Base-by-base conservation (phyloP, 23 tunicate genomes). In the Clavelina lepadiformis region DNA sequence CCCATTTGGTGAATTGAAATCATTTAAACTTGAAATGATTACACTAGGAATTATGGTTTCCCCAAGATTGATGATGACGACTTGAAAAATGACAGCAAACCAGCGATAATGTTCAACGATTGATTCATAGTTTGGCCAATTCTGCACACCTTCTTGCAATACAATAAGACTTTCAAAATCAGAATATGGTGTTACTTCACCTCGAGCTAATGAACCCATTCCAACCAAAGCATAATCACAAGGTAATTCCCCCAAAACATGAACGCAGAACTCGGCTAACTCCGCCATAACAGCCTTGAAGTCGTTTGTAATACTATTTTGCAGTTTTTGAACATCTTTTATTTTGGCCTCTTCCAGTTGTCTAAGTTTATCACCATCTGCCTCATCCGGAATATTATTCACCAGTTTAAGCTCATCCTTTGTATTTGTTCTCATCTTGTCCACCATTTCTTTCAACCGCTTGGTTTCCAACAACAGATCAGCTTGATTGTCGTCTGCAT, bases 1-100 rank as follows among this genome's bases (percentile, higher is more conserved):
- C n/a, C n/a, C n/a, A n/a, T n/a, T n/a, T n/a, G n/a, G n/a, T n/a
- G n/a, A n/a, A n/a, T n/a, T 46, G 33, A 4, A 47, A 28, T 47
- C 60, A 67, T 67, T 67, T 67, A 67, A 67, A 7, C 26, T 25
- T 11, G 72, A 58, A 26, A 67, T 67, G 58, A 36, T 58, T 8
- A 67, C 57, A 67, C 72, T 46, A 33, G 61, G 72, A 6, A 67
- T 19, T 25, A 67, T 47, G 57, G 72, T 67, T 28, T 67, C 72
- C 4, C 61, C 61, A 5, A 67, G 8, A 29, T 67, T 67, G 13
- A 67, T 67, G 7, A 67, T n/a, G 29, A 67, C 35, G 23, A 67
- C 33, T 46, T 67, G 72, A 67, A 67, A 67, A 27, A 67, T 67
- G 19, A 63, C 68, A 18, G 68, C 50, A 36, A 34, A 63, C 68